These are phyloP conservation scores for Neodiprion virginianus DNA, from an alignment of 1,140 invertebrate genomes.

Conservation along the genomic window DNA sequence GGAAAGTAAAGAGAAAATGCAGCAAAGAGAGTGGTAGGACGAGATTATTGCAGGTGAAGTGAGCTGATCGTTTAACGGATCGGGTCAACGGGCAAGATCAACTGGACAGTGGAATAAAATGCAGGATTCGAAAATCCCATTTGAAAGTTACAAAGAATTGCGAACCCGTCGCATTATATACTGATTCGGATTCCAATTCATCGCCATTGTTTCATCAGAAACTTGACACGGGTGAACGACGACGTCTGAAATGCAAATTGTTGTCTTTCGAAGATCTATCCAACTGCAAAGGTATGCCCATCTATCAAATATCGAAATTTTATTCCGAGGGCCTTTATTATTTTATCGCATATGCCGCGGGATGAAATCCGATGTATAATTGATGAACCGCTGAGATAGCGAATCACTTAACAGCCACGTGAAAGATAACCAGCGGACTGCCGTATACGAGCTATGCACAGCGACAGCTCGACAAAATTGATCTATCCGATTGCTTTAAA, in stretches of 20 bases:
- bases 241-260: too few relatives aligned
- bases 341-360: background rate
- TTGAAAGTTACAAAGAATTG: too few relatives aligned
- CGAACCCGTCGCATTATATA: too few relatives aligned
- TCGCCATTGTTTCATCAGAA: too few relatives aligned
- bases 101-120: background rate
- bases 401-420: background rate
- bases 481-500: background rate
- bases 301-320: too few relatives aligned
- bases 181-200: too few relatives aligned
- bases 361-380: background rate
- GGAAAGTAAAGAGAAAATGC: conserved; percentile 7
- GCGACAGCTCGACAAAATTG: background rate
- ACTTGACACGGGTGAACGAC: too few relatives aligned
- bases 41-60: background rate
- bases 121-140: too few relatives aligned
- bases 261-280: too few relatives aligned
- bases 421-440: background rate
- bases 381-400: background rate
- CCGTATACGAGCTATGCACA: background rate
- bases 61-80: background rate
- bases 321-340: too few relatives aligned
- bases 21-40: background rate
- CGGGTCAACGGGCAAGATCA: background rate
- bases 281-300: too few relatives aligned